Evolutionary conservation across 2,888 invertebrate genomes (phyloP).

Genomic region (Drosophila paramelanica): DNA sequence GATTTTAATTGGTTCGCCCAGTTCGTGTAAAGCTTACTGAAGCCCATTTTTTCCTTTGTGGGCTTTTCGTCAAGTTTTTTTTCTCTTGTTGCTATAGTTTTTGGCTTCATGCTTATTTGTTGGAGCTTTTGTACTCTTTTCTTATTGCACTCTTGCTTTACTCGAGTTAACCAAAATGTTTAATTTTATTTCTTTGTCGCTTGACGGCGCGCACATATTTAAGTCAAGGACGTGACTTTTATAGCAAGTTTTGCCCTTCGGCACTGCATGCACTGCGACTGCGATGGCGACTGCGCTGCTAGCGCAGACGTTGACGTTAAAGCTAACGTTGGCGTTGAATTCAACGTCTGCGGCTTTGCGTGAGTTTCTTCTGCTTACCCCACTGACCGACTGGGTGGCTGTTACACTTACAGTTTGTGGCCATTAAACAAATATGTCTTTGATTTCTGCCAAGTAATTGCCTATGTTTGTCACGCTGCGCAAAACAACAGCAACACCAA

Average conservation of each 20-base stretch:
- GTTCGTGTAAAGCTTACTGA: background rate
- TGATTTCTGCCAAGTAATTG: constrained; percentile 47
- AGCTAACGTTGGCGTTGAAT: too few species aligned
- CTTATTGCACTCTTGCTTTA: constrained; percentile 12
- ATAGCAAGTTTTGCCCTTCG: constrained; percentile 68
- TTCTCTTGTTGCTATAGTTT: constrained; percentile 2
- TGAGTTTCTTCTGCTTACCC: constrained; percentile 3
- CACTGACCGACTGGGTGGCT: background rate
- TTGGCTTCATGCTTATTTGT: background rate
- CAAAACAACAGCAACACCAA: constrained; percentile 5
- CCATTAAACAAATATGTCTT: constrained; percentile 46
- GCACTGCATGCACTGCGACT: constrained; percentile 17
- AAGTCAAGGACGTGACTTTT: constrained; percentile 76
- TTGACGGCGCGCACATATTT: constrained; percentile 52
- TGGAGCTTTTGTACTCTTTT: constrained; percentile 18
- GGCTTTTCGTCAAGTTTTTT: constrained; percentile 11
- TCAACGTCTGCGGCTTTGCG: constrained; percentile 7
- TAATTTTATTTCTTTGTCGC: constrained; percentile 30
- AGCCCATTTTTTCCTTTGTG: constrained; percentile 3
- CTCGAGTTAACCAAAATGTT: constrained; percentile 31
- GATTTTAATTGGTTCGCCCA: constrained; percentile 21
- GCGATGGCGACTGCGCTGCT: background rate
- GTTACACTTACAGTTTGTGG: constrained; percentile 25
- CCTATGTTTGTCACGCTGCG: constrained; percentile 48
- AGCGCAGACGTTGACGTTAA: too few species aligned